phyloP scores from a whole-genome alignment of 2,797 vertebrate genomes.

The Leucoraja ocellata region DNA sequence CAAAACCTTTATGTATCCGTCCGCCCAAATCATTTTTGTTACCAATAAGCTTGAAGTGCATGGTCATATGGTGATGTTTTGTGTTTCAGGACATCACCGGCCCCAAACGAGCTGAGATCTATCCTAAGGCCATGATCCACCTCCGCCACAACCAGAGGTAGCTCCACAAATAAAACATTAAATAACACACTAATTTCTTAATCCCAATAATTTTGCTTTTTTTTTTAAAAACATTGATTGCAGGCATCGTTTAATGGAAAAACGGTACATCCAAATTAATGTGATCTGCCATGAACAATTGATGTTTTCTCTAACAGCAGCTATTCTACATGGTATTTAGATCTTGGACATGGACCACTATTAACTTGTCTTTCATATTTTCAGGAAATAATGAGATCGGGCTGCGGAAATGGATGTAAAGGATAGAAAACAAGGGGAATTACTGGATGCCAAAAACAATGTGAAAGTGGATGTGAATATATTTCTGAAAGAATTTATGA shows the following conservation, averaged over 20 bases:
- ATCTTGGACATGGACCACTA: background rate
- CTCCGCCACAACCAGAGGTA: background rate
- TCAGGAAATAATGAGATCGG: slow-evolving; percentile 2
- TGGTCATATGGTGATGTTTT: background rate
- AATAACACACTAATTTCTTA: background rate
- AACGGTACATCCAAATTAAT: background rate
- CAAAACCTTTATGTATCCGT: too few species aligned
- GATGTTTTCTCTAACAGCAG: background rate
- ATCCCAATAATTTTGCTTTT: background rate
- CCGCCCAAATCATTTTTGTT: background rate
- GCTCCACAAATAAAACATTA: too few species aligned
- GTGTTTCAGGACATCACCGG: slow-evolving; percentile 5
- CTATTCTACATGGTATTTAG: background rate
- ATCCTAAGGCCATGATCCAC: background rate
- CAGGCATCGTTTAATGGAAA: background rate
- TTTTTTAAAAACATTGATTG: background rate
- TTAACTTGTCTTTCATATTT: background rate
- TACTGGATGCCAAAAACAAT: background rate
- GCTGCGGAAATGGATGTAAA: background rate
- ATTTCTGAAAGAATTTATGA: background rate
- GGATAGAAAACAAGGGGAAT: background rate
- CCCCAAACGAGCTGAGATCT: slow-evolving; percentile 4
- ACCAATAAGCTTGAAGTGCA: background rate
- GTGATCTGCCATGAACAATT: background rate
- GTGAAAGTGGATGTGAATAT: background rate